Evolutionary conservation across 2,888 invertebrate genomes (phyloP).

Genomic region (Villa cingulata): DNA sequence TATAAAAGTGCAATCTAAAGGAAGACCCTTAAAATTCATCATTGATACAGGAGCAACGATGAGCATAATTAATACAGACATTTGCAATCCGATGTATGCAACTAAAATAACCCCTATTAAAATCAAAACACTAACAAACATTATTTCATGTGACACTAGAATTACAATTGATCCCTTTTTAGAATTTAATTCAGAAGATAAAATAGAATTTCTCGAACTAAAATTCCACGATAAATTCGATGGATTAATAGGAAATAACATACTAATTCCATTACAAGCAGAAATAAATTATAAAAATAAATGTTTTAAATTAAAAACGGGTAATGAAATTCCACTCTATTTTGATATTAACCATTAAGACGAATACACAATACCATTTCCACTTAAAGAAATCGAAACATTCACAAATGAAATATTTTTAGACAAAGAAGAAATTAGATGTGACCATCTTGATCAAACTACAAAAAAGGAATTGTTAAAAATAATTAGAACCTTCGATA

Average conservation of each 20-base stretch:
- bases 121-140: not conserved
- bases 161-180: too few relatives aligned
- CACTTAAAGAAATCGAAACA: too few relatives aligned
- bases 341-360: too few relatives aligned
- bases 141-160: not conserved
- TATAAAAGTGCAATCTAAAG: not conserved
- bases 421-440: too few relatives aligned
- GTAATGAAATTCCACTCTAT: too few relatives aligned
- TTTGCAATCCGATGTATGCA: not conserved
- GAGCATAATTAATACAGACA: not conserved
- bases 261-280: too few relatives aligned
- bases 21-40: not conserved
- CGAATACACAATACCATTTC: too few relatives aligned
- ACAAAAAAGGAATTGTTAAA: too few relatives aligned
- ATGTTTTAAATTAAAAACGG: not conserved
- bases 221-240: not conserved
- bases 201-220: not conserved
- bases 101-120: not conserved
- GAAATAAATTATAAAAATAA: slow-evolving; percentile 1
- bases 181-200: not conserved
- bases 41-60: not conserved
- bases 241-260: not conserved
- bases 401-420: too few relatives aligned
- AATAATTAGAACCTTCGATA: too few relatives aligned
- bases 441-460: too few relatives aligned